phyloP scores from a whole-genome alignment of 2,888 invertebrate genomes.

The Erannis defoliaria region DNA sequence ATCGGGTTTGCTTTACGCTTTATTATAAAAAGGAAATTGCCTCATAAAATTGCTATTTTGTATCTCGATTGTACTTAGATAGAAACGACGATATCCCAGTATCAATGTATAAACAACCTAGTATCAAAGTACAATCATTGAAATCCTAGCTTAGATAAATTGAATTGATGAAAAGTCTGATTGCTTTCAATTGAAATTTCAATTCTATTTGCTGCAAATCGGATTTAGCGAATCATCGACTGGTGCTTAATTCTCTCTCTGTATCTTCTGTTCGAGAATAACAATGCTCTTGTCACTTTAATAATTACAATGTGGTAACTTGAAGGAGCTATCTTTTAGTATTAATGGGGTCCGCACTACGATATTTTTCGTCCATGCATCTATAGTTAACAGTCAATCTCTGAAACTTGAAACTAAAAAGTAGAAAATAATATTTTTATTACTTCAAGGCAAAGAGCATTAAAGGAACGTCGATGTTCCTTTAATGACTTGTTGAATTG shows the following conservation, averaged over 20 bases:
- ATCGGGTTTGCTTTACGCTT: slow-evolving; percentile 9
- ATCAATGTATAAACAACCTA: not conserved
- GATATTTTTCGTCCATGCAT: too few relatives aligned
- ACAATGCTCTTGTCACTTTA: not conserved
- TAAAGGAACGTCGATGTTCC: too few relatives aligned
- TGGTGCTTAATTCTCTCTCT: not conserved
- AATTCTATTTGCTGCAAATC: slow-evolving; percentile 9
- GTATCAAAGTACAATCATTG: not conserved
- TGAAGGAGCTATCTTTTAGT: too few relatives aligned
- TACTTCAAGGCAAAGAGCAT: too few relatives aligned
- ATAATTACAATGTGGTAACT: too few relatives aligned
- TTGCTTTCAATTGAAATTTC: slow-evolving; percentile 7
- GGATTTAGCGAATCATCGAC: not conserved
- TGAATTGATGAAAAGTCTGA: not conserved
- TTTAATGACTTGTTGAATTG: too few relatives aligned
- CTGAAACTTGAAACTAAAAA: too few relatives aligned
- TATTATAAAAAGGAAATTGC: slow-evolving; percentile 38
- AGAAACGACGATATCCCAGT: slow-evolving; percentile 4
- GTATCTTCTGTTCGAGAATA: not conserved
- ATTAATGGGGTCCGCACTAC: too few relatives aligned
- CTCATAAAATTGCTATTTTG: slow-evolving; percentile 15
- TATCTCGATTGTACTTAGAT: not conserved
- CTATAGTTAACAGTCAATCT: too few relatives aligned
- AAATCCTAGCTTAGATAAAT: slow-evolving; percentile 1
- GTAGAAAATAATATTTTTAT: too few relatives aligned